Base-by-base conservation (phyloP, 2,797 vertebrate species). In the Acanthurus leucopareius region DNA sequence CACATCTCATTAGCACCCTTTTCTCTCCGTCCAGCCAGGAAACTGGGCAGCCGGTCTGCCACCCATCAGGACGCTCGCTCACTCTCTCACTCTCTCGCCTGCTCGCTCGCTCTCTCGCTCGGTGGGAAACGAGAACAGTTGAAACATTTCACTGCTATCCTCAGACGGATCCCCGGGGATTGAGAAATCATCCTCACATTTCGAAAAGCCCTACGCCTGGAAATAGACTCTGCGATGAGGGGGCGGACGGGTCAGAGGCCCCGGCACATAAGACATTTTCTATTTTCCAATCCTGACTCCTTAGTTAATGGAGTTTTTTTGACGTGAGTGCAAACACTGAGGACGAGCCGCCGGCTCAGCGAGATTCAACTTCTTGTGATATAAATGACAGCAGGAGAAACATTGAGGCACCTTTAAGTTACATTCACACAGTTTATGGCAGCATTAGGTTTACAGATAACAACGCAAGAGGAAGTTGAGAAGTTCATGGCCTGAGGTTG, bases 111-210 rank as follows among this genome's bases (percentile, higher is more conserved):
- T 32, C 9, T 52, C 48, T 51, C 20, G 60, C 5, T 9, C 3
- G 51, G 42, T 10, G 75, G 77, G 77, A 80, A 79, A 61, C 3
- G 13, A 57, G 70, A 76, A 38, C 64, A 57, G 83, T 15, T 20
- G 42, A 80, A 81, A 86, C 79, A 44, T 82, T 88, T 86, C 42
- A 0, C 64, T 67, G 64, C 79, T 59, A 20, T 60, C 79, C 85
- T 80, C 69, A 49, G 28, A 86, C 13, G 67, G 71, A 19, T 87
- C 88, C 80, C 60, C 0, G 60, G 49, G 87, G 89, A 94, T 91
- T 90, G 89, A 85, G 84, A 87, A 91, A 86, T 90, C 89, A 87
- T 87, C 83, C 75, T 63, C 73, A 68, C 78, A 71, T 80, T 89
- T 80, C 20, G 2, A 64, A 75, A 80, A 86, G 54, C 64, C 47